Evolutionary conservation across 2,113 vertebrate genomes (phyloP).

Genomic region (Corythaeola cristata): DNA sequence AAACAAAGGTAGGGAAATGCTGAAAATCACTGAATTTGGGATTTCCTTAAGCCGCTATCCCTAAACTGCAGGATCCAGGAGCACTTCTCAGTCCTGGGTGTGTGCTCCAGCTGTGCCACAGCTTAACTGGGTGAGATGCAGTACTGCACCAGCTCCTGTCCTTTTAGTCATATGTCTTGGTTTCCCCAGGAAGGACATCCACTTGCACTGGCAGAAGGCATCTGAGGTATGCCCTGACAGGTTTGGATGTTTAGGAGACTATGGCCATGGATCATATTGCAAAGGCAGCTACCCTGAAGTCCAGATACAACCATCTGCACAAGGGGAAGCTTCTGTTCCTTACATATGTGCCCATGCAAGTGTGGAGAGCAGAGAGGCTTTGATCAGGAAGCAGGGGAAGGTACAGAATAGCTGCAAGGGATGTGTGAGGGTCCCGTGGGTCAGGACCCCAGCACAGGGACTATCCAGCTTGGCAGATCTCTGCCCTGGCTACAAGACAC

Average conservation of each 20-base stretch:
- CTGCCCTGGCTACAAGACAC: background rate
- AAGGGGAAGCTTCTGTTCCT: background rate
- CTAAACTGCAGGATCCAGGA: background rate
- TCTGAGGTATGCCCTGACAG: background rate
- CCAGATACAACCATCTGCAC: background rate
- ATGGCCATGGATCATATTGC: rapidly evolving
- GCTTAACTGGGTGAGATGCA: background rate
- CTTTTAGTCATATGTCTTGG: rapidly evolving
- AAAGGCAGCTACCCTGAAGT: background rate
- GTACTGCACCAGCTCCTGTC: background rate
- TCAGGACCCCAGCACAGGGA: background rate
- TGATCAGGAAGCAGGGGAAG: background rate
- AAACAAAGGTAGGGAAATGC: background rate
- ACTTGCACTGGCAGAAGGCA: background rate
- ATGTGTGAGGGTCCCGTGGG: rapidly evolving
- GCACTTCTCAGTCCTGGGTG: background rate
- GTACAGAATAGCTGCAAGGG: background rate
- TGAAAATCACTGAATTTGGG: background rate
- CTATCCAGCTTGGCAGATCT: background rate
- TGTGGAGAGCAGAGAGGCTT: background rate
- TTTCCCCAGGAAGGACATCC: background rate
- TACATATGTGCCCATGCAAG: rapidly evolving
- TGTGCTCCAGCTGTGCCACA: background rate
- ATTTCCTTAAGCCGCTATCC: background rate
- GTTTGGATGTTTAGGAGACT: background rate